These are phyloP conservation scores for Druon quercuslanigerum DNA, from an alignment of 1,140 invertebrate species.

Conservation along the genomic window DNA sequence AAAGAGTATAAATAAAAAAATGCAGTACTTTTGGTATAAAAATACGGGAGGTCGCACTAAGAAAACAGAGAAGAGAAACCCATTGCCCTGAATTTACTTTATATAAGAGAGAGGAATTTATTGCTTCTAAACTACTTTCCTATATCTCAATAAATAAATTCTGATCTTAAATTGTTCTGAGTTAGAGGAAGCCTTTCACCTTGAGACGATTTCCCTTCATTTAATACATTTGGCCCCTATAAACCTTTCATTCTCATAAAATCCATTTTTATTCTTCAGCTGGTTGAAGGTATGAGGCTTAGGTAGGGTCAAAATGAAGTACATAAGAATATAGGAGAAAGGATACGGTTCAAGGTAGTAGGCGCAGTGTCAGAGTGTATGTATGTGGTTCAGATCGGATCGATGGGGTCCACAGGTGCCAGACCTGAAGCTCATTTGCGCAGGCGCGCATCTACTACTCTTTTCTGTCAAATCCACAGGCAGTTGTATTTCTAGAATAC, in stretches of 20 bases:
- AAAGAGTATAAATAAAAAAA: too few relatives aligned
- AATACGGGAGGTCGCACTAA: too few relatives aligned
- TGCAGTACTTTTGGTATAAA: too few relatives aligned
- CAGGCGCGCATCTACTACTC: slow-evolving; percentile 48
- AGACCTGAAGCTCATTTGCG: slow-evolving; percentile 53
- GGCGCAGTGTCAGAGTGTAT: slow-evolving; percentile 46
- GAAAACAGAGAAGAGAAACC: too few relatives aligned
- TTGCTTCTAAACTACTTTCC: too few relatives aligned
- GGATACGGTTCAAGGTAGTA: slow-evolving; percentile 23
- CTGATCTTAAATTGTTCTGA: too few relatives aligned
- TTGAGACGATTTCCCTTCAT: too few relatives aligned
- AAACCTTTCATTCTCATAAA: not conserved
- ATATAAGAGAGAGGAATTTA: too few relatives aligned
- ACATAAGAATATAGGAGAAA: slow-evolving; percentile 31
- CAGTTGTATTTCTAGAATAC: slow-evolving; percentile 2
- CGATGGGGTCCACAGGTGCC: slow-evolving; percentile 64
- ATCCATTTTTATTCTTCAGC: not conserved
- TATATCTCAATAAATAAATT: too few relatives aligned
- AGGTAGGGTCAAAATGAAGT: not conserved
- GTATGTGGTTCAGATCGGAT: slow-evolving; percentile 52
- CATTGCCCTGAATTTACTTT: too few relatives aligned
- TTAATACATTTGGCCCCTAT: not conserved
- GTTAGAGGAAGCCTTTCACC: too few relatives aligned
- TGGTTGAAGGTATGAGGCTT: not conserved
- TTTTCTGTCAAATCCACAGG: slow-evolving; percentile 21